Percentiles rank a stretch among this genome's conserved stretches.
These are phyloP conservation scores for Podarcis cretensis DNA, from an alignment of 2,113 vertebrate species.

Conservation along the genomic window DNA sequence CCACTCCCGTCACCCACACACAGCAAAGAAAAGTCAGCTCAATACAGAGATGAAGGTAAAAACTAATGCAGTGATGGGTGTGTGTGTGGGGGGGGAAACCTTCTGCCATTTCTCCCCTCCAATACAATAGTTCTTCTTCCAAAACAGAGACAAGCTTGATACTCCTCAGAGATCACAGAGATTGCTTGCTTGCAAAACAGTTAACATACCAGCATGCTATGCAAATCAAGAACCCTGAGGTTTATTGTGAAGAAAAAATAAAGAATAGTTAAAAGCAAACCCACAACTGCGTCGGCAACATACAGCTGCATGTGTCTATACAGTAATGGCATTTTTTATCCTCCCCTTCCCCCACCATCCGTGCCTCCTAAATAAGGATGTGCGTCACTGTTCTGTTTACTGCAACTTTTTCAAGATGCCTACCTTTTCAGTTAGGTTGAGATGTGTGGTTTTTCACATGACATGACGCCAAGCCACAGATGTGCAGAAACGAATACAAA, in stretches of 20 bases:
- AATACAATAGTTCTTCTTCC: background rate
- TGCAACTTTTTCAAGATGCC: conserved; percentile 53
- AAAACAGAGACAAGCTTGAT: background rate
- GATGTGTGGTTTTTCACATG: conserved; percentile 62
- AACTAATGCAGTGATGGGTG: background rate
- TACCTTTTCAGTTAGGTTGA: conserved; percentile 49
- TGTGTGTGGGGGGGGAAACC: too few relatives aligned
- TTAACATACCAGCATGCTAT: background rate
- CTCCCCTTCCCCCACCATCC: too few relatives aligned
- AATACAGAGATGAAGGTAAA: background rate
- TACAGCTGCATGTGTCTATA: background rate
- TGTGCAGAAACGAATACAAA: conserved; percentile 61
- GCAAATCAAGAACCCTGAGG: background rate
- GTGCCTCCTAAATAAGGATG: conserved; percentile 3
- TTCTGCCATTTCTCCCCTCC: too few relatives aligned
- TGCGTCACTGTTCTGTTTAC: conserved; percentile 68
- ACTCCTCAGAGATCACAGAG: background rate
- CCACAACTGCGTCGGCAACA: conserved; percentile 36
- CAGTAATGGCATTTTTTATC: conserved; percentile 16
- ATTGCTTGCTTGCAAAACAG: background rate
- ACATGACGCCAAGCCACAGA: conserved; percentile 66
- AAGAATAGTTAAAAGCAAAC: conserved; percentile 18
- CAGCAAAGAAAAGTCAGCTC: conserved; percentile 12
- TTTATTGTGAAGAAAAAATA: conserved; percentile 8
- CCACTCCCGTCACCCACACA: background rate